A percentile compares a stretch with the other conserved stretches of the same genome.
Evolutionary conservation across 2,888 invertebrate species (phyloP).

Genomic region (Agrochola litura): DNA sequence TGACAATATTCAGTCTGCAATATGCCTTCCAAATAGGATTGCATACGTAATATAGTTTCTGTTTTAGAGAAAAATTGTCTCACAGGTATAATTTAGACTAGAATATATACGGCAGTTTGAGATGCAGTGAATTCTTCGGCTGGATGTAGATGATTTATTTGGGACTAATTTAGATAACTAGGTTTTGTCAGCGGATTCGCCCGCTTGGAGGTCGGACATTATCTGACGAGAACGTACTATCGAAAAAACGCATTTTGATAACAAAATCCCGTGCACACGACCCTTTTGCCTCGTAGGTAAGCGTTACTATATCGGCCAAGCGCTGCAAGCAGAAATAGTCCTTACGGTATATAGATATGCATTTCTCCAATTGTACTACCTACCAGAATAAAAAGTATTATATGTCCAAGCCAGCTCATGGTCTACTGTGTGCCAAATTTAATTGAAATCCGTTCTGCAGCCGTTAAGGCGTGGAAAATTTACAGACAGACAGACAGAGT

Average conservation of each 20-base stretch:
- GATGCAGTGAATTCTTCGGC: slow-evolving; percentile 4
- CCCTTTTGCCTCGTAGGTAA: no score
- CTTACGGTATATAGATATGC: no score
- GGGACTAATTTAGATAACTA: background rate
- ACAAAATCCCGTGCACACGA: no score
- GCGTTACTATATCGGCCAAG: no score
- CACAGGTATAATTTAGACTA: slow-evolving; percentile 19
- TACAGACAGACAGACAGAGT: background rate
- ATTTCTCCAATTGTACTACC: background rate
- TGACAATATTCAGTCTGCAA: slow-evolving; percentile 58
- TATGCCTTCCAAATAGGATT: slow-evolving; percentile 52
- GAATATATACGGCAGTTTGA: slow-evolving; percentile 10
- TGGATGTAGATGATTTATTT: background rate
- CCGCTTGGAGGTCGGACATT: background rate
- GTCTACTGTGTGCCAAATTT: background rate
- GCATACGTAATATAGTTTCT: slow-evolving; percentile 45
- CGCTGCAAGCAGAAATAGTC: no score
- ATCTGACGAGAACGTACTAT: no score
- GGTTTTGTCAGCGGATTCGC: background rate
- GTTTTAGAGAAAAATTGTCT: slow-evolving; percentile 24
- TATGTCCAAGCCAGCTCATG: background rate
- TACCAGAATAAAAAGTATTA: background rate
- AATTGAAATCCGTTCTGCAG: background rate
- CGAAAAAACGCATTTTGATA: no score
- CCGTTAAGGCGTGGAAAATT: background rate